phyloP scores from a whole-genome alignment of 1,140 invertebrate genomes.

The Manduca sexta region DNA sequence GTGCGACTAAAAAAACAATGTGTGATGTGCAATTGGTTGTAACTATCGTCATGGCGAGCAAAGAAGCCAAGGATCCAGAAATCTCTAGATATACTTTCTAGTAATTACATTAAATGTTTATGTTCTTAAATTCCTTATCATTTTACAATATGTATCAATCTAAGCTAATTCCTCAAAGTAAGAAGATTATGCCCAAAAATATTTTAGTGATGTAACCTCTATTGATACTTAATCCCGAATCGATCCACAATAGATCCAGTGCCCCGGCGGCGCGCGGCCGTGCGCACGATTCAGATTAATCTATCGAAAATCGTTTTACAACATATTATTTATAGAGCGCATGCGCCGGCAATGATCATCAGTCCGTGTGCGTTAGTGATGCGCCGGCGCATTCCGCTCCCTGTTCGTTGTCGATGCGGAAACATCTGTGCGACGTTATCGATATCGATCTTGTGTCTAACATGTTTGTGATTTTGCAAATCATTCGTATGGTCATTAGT shows the following conservation, averaged over 20 bases:
- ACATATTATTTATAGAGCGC: conserved; percentile 73
- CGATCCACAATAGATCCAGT: conserved; percentile 68
- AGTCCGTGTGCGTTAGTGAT: conserved; percentile 64
- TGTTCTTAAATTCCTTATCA: too few relatives aligned
- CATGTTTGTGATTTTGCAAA: not conserved
- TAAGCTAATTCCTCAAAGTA: not conserved
- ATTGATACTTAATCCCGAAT: conserved; percentile 36
- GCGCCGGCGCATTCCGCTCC: conserved; percentile 42
- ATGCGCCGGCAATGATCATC: conserved; percentile 70
- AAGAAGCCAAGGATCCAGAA: too few relatives aligned
- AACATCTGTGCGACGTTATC: conserved; percentile 31
- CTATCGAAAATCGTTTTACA: conserved; percentile 74
- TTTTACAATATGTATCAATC: too few relatives aligned
- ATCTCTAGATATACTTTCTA: too few relatives aligned
- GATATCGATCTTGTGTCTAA: conserved; percentile 11
- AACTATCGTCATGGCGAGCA: too few relatives aligned
- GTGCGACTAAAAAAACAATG: too few relatives aligned
- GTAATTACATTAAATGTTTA: too few relatives aligned
- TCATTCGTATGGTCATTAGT: not conserved
- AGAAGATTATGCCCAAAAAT: conserved; percentile 6
- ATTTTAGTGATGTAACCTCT: conserved; percentile 23
- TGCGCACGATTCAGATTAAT: conserved; percentile 72
- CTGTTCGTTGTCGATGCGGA: conserved; percentile 38
- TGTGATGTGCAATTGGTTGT: too few relatives aligned
- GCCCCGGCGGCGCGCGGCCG: conserved; percentile 61